These are phyloP conservation scores for Microplitis demolitor DNA, from an alignment of 1,140 invertebrate species.

Conservation along the genomic window DNA sequence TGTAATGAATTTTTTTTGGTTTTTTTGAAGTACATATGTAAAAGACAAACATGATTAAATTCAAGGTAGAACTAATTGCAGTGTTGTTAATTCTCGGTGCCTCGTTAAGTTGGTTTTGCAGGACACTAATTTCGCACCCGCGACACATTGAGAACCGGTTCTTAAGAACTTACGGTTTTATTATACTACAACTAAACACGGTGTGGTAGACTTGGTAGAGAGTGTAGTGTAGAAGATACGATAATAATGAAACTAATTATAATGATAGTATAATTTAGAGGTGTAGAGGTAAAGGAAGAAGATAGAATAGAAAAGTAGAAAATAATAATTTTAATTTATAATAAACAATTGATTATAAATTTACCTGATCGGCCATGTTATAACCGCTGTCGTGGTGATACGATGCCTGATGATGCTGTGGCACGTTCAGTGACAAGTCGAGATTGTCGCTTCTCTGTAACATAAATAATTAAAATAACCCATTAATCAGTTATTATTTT, in stretches of 20 bases:
- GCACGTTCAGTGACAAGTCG: constrained; percentile 72
- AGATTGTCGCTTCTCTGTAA: constrained; percentile 79
- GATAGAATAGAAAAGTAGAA: not conserved
- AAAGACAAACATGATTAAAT: constrained; percentile 7
- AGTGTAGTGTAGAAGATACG: not conserved
- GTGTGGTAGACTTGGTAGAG: not conserved
- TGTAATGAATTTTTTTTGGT: too few relatives aligned
- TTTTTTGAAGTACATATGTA: not conserved
- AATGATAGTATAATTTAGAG: not conserved
- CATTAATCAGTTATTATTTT: constrained; percentile 4
- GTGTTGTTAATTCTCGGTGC: constrained; percentile 2
- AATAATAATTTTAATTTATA: not conserved
- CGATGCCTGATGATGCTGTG: constrained; percentile 66
- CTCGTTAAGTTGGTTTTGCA: constrained; percentile 9
- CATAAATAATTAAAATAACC: constrained; percentile 42
- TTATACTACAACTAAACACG: not conserved
- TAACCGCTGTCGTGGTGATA: constrained; percentile 67
- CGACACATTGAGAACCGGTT: constrained; percentile 17
- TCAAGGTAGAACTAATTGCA: constrained; percentile 11
- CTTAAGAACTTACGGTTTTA: not conserved
- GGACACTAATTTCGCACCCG: constrained; percentile 16
- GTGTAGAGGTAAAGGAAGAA: not conserved
- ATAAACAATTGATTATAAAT: constrained; percentile 19
- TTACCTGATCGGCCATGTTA: constrained; percentile 79
- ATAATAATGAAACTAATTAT: not conserved